Conservation (phyloP, 2,797 vertebrate species). For the Philypnodon macrostomus region DNA sequence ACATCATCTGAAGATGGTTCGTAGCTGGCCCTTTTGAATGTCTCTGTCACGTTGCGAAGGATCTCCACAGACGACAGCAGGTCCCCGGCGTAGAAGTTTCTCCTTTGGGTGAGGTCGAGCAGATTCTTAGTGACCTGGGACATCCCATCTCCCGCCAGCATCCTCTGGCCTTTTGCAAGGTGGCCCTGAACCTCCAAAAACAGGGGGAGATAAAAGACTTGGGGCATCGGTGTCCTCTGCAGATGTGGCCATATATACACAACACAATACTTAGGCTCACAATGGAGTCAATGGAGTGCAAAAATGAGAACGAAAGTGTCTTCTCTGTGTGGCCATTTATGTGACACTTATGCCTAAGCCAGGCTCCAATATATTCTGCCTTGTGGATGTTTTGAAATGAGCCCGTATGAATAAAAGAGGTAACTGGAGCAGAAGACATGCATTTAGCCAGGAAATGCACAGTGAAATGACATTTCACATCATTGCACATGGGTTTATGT, state of each 20-base stretch:
- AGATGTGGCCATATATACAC: conserved; percentile 12
- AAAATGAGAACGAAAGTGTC: conserved; percentile 55
- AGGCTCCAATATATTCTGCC: conserved; percentile 51
- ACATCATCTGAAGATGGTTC: conserved; percentile 96
- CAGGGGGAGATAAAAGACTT: conserved; percentile 68
- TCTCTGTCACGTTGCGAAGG: conserved; percentile 97
- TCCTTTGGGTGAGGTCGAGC: conserved; percentile 95
- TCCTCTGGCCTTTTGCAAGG: conserved; percentile 94
- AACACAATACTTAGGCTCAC: conserved; percentile 30
- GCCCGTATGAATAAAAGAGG: conserved; percentile 63
- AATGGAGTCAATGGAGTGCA: conserved; percentile 60
- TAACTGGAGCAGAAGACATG: conserved; percentile 72
- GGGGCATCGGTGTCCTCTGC: conserved; percentile 63
- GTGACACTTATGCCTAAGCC: conserved; percentile 64
- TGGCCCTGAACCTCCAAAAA: conserved; percentile 93
- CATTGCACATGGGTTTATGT: conserved; percentile 53
- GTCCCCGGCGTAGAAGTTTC: conserved; percentile 96
- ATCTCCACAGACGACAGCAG: conserved; percentile 97
- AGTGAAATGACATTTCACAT: conserved; percentile 63
- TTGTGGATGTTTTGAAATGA: conserved; percentile 65
- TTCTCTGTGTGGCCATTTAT: conserved; percentile 55
- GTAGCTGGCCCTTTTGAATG: conserved; percentile 96
- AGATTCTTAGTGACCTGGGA: conserved; percentile 97
- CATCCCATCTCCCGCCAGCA: conserved; percentile 94
- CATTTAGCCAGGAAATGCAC: conserved; percentile 57